Evolutionary conservation across 2,888 invertebrate genomes (phyloP).

Genomic region (Watsonalla cultraria): DNA sequence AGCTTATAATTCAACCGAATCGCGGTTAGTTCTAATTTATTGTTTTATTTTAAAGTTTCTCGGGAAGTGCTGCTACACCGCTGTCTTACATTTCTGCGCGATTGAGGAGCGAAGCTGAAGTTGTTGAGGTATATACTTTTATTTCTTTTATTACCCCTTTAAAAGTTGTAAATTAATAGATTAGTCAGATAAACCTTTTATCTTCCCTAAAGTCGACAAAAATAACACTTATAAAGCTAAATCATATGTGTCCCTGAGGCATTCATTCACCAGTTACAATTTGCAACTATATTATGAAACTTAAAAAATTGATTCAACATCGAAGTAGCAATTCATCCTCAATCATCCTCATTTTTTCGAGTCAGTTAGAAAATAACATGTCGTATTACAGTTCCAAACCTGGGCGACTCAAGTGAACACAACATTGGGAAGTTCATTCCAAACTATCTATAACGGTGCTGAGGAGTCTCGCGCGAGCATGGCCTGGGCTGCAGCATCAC

Average conservation of each 20-base stretch:
- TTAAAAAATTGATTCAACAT: too few species aligned
- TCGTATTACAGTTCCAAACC: conserved; percentile 44
- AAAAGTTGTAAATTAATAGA: too few species aligned
- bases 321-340: too few species aligned
- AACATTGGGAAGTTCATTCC: conserved; percentile 27
- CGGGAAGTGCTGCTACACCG: conserved; percentile 32
- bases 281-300: too few species aligned
- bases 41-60: conserved; percentile 37
- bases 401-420: conserved; percentile 41
- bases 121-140: conserved; percentile 36
- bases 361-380: not conserved
- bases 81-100: conserved; percentile 51
- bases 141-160: too few species aligned
- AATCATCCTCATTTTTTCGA: too few species aligned
- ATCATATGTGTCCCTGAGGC: too few species aligned
- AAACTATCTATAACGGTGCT: conserved; percentile 28
- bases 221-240: too few species aligned
- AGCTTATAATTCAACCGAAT: too few species aligned
- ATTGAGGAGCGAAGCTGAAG: conserved; percentile 37
- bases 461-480: conserved; percentile 32
- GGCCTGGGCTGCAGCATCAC: conserved; percentile 31
- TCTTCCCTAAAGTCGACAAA: too few species aligned
- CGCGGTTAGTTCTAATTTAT: not conserved
- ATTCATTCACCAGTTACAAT: too few species aligned
- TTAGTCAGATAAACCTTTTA: too few species aligned